Conservation (phyloP, 2,888 invertebrate genomes). For the Cantharis nigra region DNA sequence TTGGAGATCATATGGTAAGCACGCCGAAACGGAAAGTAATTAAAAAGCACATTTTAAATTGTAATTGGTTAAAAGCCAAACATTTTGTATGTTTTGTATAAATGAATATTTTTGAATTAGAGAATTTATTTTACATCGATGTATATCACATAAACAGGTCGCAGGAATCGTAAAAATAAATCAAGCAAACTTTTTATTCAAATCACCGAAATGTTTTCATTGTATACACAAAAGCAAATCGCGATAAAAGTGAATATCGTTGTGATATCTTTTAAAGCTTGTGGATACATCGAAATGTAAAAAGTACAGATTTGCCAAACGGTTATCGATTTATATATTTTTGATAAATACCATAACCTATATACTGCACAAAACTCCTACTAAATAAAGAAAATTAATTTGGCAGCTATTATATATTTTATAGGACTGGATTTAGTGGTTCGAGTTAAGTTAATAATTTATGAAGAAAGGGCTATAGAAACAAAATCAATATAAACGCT, state of each 20-base stretch:
- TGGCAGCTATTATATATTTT: constrained; percentile 13
- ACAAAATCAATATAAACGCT: constrained; percentile 13
- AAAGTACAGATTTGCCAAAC: constrained; percentile 39
- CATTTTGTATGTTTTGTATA: background rate
- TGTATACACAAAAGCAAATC: constrained; percentile 44
- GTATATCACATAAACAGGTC: constrained; percentile 25
- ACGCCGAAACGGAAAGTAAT: constrained; percentile 3
- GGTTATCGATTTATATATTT: constrained; percentile 39
- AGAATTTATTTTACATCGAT: background rate
- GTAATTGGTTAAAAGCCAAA: background rate
- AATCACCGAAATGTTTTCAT: constrained; percentile 44
- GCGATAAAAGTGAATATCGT: constrained; percentile 43
- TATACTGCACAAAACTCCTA: constrained; percentile 14
- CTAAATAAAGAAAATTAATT: constrained; percentile 25
- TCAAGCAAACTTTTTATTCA: constrained; percentile 47
- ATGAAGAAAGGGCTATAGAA: constrained; percentile 10
- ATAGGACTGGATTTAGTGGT: background rate
- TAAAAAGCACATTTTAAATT: background rate
- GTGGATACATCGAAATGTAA: constrained; percentile 41
- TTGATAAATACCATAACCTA: constrained; percentile 28
- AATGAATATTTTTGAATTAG: background rate
- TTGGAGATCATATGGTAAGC: constrained; percentile 7
- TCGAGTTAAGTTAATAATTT: constrained; percentile 17
- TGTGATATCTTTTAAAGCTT: constrained; percentile 40
- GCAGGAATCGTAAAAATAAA: constrained; percentile 40